Base-by-base conservation (phyloP, 2,888 invertebrate genomes). In the Invenusta paracnida region DNA sequence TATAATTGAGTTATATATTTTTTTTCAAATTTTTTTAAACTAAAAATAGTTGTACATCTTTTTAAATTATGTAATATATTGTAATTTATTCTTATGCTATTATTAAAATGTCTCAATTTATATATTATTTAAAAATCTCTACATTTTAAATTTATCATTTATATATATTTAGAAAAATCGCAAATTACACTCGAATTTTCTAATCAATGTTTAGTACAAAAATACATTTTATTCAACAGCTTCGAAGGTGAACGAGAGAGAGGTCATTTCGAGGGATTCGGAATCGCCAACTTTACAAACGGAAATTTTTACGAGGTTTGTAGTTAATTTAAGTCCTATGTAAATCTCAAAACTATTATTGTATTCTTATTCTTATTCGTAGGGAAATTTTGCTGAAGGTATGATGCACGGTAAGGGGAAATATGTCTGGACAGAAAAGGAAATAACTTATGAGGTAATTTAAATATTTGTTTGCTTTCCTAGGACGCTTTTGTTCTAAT, bases 341-440 rank as follows among this genome's bases (percentile, higher is more conserved):
- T 86, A 13, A 87, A 13, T 23, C 11, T 0, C 25, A 29, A 81
- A 28, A 0, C 67, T 31, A 0, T 30, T n/a, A 48, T 73, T 17
- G 66, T 31, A 87, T 11, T 87, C 1, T 84, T 67, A 29, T 86
- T 85, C 82, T 86, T 82, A 28, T 67, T 30, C 88, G 5, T 88
- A 91, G 90, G 92, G 92, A 0, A 88, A 89, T 86, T 92, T 91
- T 88, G 88, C 88, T 82, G 90, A 90, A 84, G 91, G 91, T 1
- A 88, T 90, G 83, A 92, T 92, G 92, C 91, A 92, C 89, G 92
- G 92, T 0, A 88, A 88, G 86, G 92, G 92, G 11, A 87, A 86
- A n/a, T 92, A 91, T 87, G 89, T 88, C 5, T 92, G 92, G 92
- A 82, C 84, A 0, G 87, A 88, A 23, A 90, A 91, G 89, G 91